Evolutionary conservation across 2,797 vertebrate genomes (phyloP).

Genomic region (Mus spretus): DNA sequence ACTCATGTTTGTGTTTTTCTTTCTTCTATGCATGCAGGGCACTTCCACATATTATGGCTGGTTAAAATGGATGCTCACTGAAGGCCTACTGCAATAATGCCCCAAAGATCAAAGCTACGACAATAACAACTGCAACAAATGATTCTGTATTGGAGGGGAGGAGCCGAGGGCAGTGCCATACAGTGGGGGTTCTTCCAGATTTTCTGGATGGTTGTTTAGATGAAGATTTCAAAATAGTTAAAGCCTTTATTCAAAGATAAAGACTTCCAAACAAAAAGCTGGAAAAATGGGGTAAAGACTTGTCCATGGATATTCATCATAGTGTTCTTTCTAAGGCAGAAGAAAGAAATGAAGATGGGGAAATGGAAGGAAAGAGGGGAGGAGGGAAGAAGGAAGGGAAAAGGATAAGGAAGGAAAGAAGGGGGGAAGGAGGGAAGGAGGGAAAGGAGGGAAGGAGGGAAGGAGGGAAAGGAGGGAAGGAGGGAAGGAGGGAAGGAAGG

Average conservation of each 20-base stretch:
- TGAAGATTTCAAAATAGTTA: background rate
- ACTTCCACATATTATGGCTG: background rate
- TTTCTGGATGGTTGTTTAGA: background rate
- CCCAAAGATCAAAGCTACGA: slow-evolving; percentile 8
- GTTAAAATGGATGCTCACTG: background rate
- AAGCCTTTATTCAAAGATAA: background rate
- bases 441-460: fast-evolving
- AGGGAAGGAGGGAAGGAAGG: too few species aligned
- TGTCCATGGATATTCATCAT: background rate
- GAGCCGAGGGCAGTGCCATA: background rate
- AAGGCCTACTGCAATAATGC: background rate
- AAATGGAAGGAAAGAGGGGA: background rate
- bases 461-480: fast-evolving
- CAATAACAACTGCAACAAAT: background rate
- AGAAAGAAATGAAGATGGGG: background rate
- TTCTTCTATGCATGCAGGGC: background rate
- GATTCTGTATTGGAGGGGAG: background rate
- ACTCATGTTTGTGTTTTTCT: background rate
- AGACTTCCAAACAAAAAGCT: slow-evolving; percentile 8
- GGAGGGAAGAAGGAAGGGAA: too few species aligned
- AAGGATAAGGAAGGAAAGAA: too few species aligned
- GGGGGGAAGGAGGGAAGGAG: too few species aligned
- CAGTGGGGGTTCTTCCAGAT: background rate
- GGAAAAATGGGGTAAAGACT: background rate
- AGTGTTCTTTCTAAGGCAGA: background rate